phyloP scores from a whole-genome alignment of 2,888 invertebrate genomes.

The Leptinotarsa peninsularis region DNA sequence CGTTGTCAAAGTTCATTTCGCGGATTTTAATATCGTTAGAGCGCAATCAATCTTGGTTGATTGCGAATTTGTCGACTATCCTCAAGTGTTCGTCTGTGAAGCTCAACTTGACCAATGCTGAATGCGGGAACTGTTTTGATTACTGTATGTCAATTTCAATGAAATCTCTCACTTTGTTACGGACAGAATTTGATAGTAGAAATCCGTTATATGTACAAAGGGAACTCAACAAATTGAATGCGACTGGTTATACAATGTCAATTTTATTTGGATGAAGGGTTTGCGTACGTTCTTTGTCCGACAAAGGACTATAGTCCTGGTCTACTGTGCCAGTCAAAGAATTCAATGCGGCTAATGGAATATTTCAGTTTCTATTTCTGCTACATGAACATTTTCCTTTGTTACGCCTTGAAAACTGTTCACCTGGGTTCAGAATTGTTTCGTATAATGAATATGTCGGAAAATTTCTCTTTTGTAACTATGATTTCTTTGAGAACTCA shows the following conservation, averaged over 20 bases:
- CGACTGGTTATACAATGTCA: neutral
- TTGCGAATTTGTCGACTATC: conserved; percentile 16
- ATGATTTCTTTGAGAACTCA: no score
- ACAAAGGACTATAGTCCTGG: neutral
- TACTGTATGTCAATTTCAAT: conserved; percentile 14
- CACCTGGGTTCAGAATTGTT: neutral
- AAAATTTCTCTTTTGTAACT: neutral
- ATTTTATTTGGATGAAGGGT: neutral
- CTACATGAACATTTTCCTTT: neutral
- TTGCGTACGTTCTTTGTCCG: neutral
- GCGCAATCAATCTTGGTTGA: conserved; percentile 21
- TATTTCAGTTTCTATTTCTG: neutral
- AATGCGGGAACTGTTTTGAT: conserved; percentile 15
- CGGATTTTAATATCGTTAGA: conserved; percentile 4
- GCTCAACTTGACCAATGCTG: conserved; percentile 9
- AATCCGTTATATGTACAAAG: neutral
- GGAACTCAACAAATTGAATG: neutral
- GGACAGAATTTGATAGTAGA: neutral
- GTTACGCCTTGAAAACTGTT: neutral
- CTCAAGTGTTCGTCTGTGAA: conserved; percentile 18
- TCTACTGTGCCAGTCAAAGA: neutral
- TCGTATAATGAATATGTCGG: neutral
- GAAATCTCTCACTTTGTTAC: conserved; percentile 1
- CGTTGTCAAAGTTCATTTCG: conserved; percentile 8
- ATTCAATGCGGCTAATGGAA: neutral